Base-by-base conservation (phyloP, 2,797 vertebrate species). In the Malurus splendens region DNA sequence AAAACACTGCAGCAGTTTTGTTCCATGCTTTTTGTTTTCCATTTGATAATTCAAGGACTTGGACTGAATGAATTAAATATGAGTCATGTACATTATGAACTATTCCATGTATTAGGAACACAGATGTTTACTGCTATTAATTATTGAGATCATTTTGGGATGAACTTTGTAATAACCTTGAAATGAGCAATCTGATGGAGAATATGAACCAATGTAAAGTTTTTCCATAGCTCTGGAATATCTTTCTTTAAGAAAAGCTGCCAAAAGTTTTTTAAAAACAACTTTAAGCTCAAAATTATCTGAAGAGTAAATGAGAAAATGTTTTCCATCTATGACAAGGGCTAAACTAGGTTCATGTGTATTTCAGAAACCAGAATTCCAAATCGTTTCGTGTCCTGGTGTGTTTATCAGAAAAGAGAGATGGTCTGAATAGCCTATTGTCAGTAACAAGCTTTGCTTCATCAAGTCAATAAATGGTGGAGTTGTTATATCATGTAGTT, bases 401-500 rank as follows among this genome's bases (percentile, higher is more conserved):
- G 59, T 92, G 85, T 93, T 95, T 94, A 86, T 86, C 65, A 75
- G 76, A 89, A 94, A 66, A 91, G 39, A 86, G 85, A 94, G 77
- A 75, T 96, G 51, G 60, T 73, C 72, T 96, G 93, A 94, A 94
- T 96, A 81, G 94, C 93, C 95, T 94, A 83, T 95, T 96, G 97
- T 97, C 96, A 95, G 93, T 95, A 95, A 95, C 96, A 96, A 93
- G 94, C 95, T 96, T 95, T 95, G 92, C 92, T 95, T 94, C 93
- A 90, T 95, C 96, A 95, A 92, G 96, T 96, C 96, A 94, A 96
- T 91, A 94, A 96, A 98, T 97, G 96, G 94, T 90, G 96, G 93
- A 93, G 86, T 82, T 92, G 84, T 97, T 96, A 83, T 95, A 96
- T 97, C 97, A 96, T 90, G 88, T 92, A 93, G 88, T 92, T 94